Evolutionary conservation across 1,140 invertebrate species (phyloP), one percentile per base, ranked within the genome.

Genomic region (Philaenus spumarius): DNA sequence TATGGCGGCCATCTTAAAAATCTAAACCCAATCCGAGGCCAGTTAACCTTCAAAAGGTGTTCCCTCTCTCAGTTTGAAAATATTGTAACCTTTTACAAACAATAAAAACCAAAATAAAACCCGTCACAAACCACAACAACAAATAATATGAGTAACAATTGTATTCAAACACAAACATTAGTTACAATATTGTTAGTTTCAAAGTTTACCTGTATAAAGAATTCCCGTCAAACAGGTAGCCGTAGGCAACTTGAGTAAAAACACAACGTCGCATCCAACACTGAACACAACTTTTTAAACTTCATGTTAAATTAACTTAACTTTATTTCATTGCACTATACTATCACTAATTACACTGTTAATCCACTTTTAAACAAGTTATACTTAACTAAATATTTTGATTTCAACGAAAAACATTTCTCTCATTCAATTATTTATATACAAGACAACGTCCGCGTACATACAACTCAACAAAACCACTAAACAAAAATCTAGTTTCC

Each of bases 181-280:
- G 9, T n/a, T 12, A 12, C 35, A 30, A 30, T 22, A 23, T 40
- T 17, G 35, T 45, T 45, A 43, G 30, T 14, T 2, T 54, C n/a
- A 35, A 34, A 22, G 55, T 57, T 57, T 57, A 57, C 55, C 55
- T 57, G 55, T 37, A n/a, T 24, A 46, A 47, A 57, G 26, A 34
- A 57, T 34, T 47, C 30, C 55, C 43, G n/a, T 57, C 55, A 57
- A 57, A 57, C 55, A 57, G 55, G 55, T 57, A 57, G 55, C 46
- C 55, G 55, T 48, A 48, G 55, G 20, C 50, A 53, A 53, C 30
- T 17, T 37, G 50, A 57, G 34, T 57, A 57, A 57, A 57, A 57
- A 57, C 55, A 57, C 55, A 48, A 57, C 23, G 55, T 57, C 55
- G 55, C 55, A 57, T 43, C 34, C 12, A 55, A 45, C 55, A 57